Evolutionary conservation across 2,797 vertebrate genomes (phyloP).

Genomic region (Pseudomugil tenellus): DNA sequence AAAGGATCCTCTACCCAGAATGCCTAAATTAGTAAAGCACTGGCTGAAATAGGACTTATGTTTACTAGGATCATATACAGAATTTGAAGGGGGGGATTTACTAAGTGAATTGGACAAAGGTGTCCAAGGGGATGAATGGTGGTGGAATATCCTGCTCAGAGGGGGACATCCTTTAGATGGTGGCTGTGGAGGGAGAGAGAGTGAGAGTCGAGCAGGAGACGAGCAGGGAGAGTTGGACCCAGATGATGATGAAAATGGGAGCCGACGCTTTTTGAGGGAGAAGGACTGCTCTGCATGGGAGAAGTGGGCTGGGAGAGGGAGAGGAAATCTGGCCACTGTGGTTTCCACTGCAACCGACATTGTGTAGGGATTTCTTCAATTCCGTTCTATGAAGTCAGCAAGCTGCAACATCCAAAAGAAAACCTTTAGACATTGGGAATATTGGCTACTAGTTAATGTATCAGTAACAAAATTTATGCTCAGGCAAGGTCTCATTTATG

Average conservation of each 20-base stretch:
- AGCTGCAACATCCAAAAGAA: constrained; percentile 47
- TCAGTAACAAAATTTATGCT: neutral
- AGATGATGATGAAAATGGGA: constrained; percentile 68
- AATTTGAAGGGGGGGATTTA: constrained; percentile 59
- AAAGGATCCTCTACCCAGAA: constrained; percentile 89
- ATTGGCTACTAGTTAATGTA: neutral
- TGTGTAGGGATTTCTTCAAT: constrained; percentile 21
- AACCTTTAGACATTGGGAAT: neutral
- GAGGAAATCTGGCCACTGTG: constrained; percentile 73
- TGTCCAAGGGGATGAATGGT: constrained; percentile 82
- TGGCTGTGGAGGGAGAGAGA: constrained; percentile 84
- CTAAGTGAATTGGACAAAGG: constrained; percentile 85
- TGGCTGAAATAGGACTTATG: constrained; percentile 88
- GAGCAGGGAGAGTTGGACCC: constrained; percentile 64
- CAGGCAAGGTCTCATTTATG: neutral
- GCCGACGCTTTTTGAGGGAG: constrained; percentile 85
- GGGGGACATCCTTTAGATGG: constrained; percentile 85
- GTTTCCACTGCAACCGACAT: constrained; percentile 85
- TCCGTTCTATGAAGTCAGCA: constrained; percentile 8
- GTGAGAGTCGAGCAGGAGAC: constrained; percentile 66
- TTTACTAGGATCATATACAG: constrained; percentile 83
- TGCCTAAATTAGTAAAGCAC: constrained; percentile 87
- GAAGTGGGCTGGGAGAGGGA: constrained; percentile 87
- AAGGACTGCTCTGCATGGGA: constrained; percentile 87
- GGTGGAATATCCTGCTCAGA: constrained; percentile 85